phyloP scores from a whole-genome alignment of 1,140 invertebrate genomes.

The Drosophila oshimai region DNA sequence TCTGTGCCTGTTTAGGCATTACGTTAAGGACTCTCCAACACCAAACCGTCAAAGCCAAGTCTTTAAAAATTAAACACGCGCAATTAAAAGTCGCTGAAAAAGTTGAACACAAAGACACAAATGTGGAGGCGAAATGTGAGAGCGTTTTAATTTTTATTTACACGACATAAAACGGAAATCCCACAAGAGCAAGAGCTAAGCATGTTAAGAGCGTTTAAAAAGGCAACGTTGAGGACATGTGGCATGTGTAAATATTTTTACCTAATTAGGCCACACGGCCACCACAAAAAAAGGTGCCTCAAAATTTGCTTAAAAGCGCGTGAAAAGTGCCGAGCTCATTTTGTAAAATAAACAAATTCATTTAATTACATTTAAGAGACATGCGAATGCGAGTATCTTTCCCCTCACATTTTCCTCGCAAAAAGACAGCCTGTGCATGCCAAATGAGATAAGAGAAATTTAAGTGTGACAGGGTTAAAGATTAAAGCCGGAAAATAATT shows the following conservation, averaged over 20 bases:
- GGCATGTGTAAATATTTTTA: slow-evolving; percentile 70
- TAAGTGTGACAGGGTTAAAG: neutral
- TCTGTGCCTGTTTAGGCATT: slow-evolving; percentile 5
- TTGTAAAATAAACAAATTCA: slow-evolving; percentile 73
- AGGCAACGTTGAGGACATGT: slow-evolving; percentile 19
- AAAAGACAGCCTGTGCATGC: neutral
- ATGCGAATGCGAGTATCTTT: slow-evolving; percentile 2
- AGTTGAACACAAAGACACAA: slow-evolving; percentile 21
- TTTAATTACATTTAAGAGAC: slow-evolving; percentile 60
- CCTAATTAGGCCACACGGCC: slow-evolving; percentile 62
- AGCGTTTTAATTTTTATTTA: slow-evolving; percentile 67
- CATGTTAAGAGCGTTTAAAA: slow-evolving; percentile 48
- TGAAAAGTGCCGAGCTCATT: slow-evolving; percentile 67
- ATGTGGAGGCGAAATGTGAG: slow-evolving; percentile 15
- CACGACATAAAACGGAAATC: slow-evolving; percentile 38
- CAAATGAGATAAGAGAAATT: neutral
- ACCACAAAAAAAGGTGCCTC: slow-evolving; percentile 11
- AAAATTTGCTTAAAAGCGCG: slow-evolving; percentile 63
- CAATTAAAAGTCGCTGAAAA: slow-evolving; percentile 52
- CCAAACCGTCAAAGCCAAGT: neutral
- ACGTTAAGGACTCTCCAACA: neutral
- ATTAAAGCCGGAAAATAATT: neutral
- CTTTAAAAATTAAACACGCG: slow-evolving; percentile 44
- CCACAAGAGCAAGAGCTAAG: slow-evolving; percentile 9
- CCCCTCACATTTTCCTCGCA: neutral